phyloP scores from a whole-genome alignment of 2,797 vertebrate genomes.

The Crocodylus rhombifer region DNA sequence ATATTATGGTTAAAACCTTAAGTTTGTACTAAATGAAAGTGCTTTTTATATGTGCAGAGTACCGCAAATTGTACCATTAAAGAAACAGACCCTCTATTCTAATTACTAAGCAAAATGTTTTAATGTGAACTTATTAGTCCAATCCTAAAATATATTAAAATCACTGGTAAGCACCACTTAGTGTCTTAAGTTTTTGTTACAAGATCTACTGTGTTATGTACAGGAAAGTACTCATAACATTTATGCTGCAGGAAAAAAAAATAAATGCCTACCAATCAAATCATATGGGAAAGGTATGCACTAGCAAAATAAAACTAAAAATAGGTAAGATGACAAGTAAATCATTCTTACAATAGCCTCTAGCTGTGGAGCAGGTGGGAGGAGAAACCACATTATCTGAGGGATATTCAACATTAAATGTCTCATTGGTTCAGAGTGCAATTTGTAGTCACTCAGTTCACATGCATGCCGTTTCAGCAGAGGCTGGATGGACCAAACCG shows the following conservation, averaged over 20 bases:
- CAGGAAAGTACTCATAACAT: not conserved
- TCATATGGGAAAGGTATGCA: not conserved
- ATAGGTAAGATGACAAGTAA: not conserved
- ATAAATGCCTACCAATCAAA: not conserved
- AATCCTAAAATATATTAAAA: not conserved
- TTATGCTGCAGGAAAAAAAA: not conserved
- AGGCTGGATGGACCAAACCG: not conserved
- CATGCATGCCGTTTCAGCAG: not conserved
- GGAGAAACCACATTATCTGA: not conserved
- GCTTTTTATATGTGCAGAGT: not conserved
- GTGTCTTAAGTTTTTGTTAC: not conserved
- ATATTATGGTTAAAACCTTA: not conserved
- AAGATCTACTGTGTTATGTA: not conserved
- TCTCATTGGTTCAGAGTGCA: not conserved
- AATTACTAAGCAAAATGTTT: fast-evolving
- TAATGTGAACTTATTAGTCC: not conserved
- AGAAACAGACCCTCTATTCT: not conserved
- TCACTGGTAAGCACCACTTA: not conserved
- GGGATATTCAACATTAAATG: not conserved
- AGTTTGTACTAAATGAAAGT: not conserved
- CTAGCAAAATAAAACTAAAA: not conserved
- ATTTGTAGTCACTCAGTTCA: not conserved
- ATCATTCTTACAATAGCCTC: not conserved
- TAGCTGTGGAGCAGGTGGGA: not conserved
- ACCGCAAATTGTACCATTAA: not conserved